phyloP scores from a whole-genome alignment of 2,113 vertebrate genomes.

The Carollia perspicillata region DNA sequence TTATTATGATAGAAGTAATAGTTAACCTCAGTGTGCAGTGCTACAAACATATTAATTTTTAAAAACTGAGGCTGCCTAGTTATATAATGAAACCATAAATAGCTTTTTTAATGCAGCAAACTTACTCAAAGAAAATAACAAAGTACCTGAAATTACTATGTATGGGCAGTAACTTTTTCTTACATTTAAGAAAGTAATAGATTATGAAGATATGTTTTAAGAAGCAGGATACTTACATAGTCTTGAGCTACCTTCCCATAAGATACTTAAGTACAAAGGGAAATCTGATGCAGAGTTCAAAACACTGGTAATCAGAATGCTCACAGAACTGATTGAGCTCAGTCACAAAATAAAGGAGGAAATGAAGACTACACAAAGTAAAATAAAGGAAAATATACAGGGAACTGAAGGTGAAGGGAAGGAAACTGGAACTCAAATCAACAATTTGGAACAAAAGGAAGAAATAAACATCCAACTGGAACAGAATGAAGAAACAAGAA shows the following conservation, averaged over 20 bases:
- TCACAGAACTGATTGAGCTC: too few species aligned
- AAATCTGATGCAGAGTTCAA: too few species aligned
- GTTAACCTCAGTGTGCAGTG: not conserved
- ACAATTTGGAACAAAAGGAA: too few species aligned
- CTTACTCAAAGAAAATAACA: not conserved
- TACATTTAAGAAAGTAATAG: not conserved
- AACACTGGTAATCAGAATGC: too few species aligned
- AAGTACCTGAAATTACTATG: not conserved
- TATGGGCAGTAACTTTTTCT: not conserved
- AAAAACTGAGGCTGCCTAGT: not conserved
- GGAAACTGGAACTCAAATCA: too few species aligned
- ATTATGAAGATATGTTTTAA: not conserved
- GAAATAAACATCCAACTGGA: too few species aligned
- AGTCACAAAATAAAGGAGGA: too few species aligned
- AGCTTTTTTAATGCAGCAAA: not conserved
- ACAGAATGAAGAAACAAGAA: too few species aligned
- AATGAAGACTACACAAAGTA: too few species aligned
- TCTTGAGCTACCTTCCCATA: not conserved
- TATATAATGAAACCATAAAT: constrained; percentile 7
- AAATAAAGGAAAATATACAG: too few species aligned
- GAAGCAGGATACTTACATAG: not conserved
- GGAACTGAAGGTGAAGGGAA: too few species aligned
- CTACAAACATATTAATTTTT: not conserved
- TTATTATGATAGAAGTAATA: not conserved
- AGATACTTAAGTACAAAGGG: not conserved